Evolutionary conservation across 2,113 vertebrate genomes (phyloP).

Genomic region (Accipiter virgatus): DNA sequence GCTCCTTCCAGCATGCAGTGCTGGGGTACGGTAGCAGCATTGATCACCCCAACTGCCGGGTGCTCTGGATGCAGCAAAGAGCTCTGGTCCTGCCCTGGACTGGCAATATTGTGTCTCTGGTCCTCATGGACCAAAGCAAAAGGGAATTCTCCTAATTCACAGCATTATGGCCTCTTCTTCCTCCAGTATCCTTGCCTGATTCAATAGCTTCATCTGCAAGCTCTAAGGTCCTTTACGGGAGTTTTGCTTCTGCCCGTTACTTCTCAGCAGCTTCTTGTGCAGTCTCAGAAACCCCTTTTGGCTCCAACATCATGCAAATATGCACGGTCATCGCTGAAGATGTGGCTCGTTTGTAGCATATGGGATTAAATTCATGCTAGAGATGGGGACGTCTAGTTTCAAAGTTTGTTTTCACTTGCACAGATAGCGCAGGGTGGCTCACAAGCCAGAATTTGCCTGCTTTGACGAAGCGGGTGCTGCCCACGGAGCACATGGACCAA

Average conservation of each 20-base stretch:
- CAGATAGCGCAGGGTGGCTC: background rate
- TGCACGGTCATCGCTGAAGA: background rate
- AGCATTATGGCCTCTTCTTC: background rate
- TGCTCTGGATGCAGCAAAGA: background rate
- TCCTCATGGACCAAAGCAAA: background rate
- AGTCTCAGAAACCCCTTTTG: background rate
- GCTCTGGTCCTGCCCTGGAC: background rate
- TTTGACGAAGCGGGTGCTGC: background rate
- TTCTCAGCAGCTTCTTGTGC: background rate
- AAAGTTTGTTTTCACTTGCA: background rate
- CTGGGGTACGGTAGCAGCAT: fast-evolving
- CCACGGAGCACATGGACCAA: background rate
- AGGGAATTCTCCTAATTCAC: background rate
- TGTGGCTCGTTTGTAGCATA: fast-evolving
- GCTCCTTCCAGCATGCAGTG: background rate
- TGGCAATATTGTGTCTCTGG: background rate
- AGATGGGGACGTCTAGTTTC: background rate
- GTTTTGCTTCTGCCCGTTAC: background rate
- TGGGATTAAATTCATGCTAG: background rate
- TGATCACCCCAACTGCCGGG: fast-evolving
- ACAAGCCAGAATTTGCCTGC: background rate
- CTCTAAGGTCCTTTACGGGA: background rate
- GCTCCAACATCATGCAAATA: background rate
- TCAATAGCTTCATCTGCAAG: background rate
- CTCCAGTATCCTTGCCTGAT: background rate